phyloP scores from a whole-genome alignment of 2,888 invertebrate genomes.

The Apodemia duryi region DNA sequence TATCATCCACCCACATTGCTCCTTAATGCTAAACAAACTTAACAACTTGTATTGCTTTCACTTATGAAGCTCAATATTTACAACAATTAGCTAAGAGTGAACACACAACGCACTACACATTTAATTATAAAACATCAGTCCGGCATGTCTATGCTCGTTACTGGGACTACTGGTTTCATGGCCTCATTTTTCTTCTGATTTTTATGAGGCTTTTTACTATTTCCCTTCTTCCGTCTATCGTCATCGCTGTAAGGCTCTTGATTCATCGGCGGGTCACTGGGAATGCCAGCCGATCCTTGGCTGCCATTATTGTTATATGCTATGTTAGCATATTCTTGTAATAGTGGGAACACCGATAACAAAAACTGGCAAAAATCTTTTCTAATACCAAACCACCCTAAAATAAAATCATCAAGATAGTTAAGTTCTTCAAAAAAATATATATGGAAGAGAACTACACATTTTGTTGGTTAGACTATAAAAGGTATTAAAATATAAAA shows the following conservation, averaged over 20 bases:
- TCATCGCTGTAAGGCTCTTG: constrained; percentile 72
- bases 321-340: constrained; percentile 99
- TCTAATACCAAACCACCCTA: constrained; percentile 99
- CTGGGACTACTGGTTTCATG: constrained; percentile 92
- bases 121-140: constrained; percentile 80
- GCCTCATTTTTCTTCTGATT: constrained; percentile 87
- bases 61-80: constrained; percentile 44
- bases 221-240: constrained; percentile 67
- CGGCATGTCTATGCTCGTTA: constrained; percentile 93
- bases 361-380: constrained; percentile 98
- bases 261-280: constrained; percentile 57
- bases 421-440: not conserved
- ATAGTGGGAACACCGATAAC: constrained; percentile 94
- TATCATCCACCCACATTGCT: not conserved
- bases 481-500: too few relatives aligned
- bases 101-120: constrained; percentile 46
- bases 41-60: constrained; percentile 62
- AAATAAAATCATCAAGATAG: constrained; percentile 39
- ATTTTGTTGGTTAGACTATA: too few relatives aligned
- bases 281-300: constrained; percentile 47
- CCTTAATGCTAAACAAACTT: constrained; percentile 46
- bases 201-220: constrained; percentile 82
- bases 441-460: too few relatives aligned
- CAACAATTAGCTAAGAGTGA: constrained; percentile 41
- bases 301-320: constrained; percentile 88